A percentile compares a stretch with the other conserved stretches of the same genome.
Conservation (phyloP, 2,888 invertebrate species). For the Zaprionus bogoriensis region DNA sequence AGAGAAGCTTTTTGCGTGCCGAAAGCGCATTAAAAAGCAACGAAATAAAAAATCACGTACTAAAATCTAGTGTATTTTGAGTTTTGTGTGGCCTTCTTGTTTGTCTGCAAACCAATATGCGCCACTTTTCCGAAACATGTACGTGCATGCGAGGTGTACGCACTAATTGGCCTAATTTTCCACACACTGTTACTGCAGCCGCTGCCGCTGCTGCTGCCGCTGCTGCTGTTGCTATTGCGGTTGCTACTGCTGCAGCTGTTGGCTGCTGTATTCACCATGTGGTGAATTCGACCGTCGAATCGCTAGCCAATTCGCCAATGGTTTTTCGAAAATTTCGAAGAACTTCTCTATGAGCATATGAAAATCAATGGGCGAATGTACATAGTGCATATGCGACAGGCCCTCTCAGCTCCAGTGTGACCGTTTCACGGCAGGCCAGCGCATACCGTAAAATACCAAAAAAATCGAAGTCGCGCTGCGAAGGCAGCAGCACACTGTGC, state of each 20-base stretch:
- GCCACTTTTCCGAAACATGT: slow-evolving; percentile 6
- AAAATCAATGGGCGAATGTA: slow-evolving; percentile 74
- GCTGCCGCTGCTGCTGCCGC: not conserved
- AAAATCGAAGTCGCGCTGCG: slow-evolving; percentile 1
- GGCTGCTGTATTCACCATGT: not conserved
- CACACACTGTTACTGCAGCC: slow-evolving; percentile 2
- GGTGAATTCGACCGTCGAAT: not conserved
- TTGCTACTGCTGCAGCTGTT: not conserved
- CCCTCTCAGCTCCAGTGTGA: slow-evolving; percentile 47
- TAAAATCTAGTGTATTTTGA: slow-evolving; percentile 12
- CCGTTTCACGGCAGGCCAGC: slow-evolving; percentile 32
- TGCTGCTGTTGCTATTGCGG: not conserved
- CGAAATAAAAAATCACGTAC: slow-evolving; percentile 64
- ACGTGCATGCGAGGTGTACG: slow-evolving; percentile 32
- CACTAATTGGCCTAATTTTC: slow-evolving; percentile 70
- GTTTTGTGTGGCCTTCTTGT: slow-evolving; percentile 43
- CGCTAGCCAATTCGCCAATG: slow-evolving; percentile 5
- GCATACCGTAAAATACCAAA: slow-evolving; percentile 59
- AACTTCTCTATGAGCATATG: slow-evolving; percentile 29
- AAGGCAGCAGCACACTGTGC: not conserved
- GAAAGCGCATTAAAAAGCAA: slow-evolving; percentile 46
- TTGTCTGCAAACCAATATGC: slow-evolving; percentile 6
- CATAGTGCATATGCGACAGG: slow-evolving; percentile 25
- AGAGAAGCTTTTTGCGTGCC: slow-evolving; percentile 49
- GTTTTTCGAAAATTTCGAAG: slow-evolving; percentile 11